phyloP scores from a whole-genome alignment of 1,140 invertebrate genomes.

The Cydia pomonella region DNA sequence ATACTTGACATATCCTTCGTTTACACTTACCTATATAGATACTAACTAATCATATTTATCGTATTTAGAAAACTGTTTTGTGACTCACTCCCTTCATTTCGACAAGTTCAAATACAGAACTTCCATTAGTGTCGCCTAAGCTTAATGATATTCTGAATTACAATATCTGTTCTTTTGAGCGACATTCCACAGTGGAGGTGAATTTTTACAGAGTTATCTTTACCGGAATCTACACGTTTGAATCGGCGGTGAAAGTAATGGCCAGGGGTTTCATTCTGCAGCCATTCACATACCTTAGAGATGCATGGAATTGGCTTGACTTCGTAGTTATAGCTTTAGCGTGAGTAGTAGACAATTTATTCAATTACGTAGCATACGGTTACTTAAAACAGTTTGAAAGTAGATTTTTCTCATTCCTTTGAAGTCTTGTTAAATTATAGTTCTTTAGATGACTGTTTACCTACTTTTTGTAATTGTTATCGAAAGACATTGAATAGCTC shows the following conservation, averaged over 20 bases:
- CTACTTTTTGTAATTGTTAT: background rate
- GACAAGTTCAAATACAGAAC: slow-evolving; percentile 44
- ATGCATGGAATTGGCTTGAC: slow-evolving; percentile 99
- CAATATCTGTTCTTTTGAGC: slow-evolving; percentile 61
- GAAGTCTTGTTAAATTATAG: slow-evolving; percentile 57
- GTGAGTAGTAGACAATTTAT: slow-evolving; percentile 89
- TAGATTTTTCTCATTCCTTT: slow-evolving; percentile 61
- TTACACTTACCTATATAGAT: background rate
- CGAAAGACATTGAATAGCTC: slow-evolving; percentile 42
- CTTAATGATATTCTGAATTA: slow-evolving; percentile 31
- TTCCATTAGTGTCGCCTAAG: slow-evolving; percentile 44
- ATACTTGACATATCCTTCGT: slow-evolving; percentile 20
- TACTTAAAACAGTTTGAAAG: slow-evolving; percentile 59
- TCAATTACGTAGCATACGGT: slow-evolving; percentile 65
- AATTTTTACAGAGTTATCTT: slow-evolving; percentile 96
- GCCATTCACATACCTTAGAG: slow-evolving; percentile 99
- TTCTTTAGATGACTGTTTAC: slow-evolving; percentile 38
- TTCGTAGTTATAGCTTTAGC: slow-evolving; percentile 99
- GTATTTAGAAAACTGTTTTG: slow-evolving; percentile 2
- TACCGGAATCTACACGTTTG: slow-evolving; percentile 99
- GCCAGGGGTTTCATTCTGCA: slow-evolving; percentile 99
- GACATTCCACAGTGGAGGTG: slow-evolving; percentile 77
- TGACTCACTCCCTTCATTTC: slow-evolving; percentile 19
- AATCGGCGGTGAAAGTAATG: slow-evolving; percentile 99
- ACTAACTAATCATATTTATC: background rate